Evolutionary conservation across 2,797 vertebrate genomes (phyloP).

Genomic region (Paguma larvata): DNA sequence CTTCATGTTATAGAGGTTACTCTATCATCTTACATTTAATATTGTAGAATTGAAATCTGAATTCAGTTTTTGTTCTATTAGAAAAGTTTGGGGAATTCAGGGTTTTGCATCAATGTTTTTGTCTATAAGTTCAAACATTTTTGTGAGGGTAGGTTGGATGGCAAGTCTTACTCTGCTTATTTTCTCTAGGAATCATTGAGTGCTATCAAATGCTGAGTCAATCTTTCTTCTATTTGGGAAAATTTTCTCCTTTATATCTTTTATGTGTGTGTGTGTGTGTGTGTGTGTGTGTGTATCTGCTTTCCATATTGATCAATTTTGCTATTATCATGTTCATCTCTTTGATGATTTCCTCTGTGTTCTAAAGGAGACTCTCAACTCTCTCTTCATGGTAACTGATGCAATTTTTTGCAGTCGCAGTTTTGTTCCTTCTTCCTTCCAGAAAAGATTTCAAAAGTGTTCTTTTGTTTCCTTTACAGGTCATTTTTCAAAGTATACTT

Average conservation of each 20-base stretch:
- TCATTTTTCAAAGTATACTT: slow-evolving; percentile 26
- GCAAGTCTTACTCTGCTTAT: slow-evolving; percentile 4
- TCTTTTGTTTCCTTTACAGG: background rate
- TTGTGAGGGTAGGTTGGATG: background rate
- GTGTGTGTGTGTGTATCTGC: background rate
- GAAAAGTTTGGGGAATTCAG: background rate
- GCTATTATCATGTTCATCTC: background rate
- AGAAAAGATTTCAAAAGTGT: slow-evolving; percentile 36
- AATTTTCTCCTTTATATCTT: slow-evolving; percentile 30
- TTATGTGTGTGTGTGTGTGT: background rate
- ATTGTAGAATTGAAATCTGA: background rate
- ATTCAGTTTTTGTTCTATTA: background rate
- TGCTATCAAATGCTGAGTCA: slow-evolving; percentile 11
- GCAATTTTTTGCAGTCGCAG: background rate
- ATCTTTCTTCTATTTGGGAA: slow-evolving; percentile 9
- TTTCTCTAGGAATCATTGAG: slow-evolving; percentile 47
- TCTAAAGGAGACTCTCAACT: background rate
- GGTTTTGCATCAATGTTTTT: background rate
- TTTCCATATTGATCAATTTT: background rate
- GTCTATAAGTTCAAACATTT: background rate
- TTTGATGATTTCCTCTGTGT: background rate
- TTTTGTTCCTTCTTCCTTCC: background rate
- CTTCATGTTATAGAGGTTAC: background rate
- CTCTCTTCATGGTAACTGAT: background rate
- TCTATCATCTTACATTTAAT: background rate